Conservation (phyloP, 2,888 invertebrate genomes). For the Melinaea menophilus region DNA sequence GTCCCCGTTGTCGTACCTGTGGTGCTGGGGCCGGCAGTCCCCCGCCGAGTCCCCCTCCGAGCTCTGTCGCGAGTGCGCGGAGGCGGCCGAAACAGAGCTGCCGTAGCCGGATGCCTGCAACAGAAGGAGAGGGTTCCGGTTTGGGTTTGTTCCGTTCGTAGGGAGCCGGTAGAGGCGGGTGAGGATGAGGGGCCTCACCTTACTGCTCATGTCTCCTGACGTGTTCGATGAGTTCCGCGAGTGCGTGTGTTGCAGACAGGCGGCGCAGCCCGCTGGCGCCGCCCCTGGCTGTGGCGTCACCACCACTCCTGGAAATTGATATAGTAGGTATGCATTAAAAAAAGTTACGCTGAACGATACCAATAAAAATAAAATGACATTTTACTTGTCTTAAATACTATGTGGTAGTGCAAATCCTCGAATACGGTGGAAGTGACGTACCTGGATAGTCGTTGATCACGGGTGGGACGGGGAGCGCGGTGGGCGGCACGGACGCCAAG, state of each 20-base stretch:
- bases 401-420: too few species aligned
- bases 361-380: too few species aligned
- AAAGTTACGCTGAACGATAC: too few species aligned
- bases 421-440: slow-evolving; percentile 24
- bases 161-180: neutral
- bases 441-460: slow-evolving; percentile 44
- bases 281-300: slow-evolving; percentile 32
- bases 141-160: neutral
- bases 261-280: slow-evolving; percentile 38
- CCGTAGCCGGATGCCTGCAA: slow-evolving; percentile 92
- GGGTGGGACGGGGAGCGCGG: slow-evolving; percentile 35
- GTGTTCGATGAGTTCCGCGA: slow-evolving; percentile 88
- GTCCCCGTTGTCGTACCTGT: slow-evolving; percentile 42
- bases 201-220: slow-evolving; percentile 76
- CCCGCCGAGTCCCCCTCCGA: slow-evolving; percentile 82
- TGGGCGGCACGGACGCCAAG: slow-evolving; percentile 38
- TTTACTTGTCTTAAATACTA: too few species aligned
- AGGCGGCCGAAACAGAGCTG: slow-evolving; percentile 87
- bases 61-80: slow-evolving; percentile 92
- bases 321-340: too few species aligned
- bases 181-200: slow-evolving; percentile 44
- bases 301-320: slow-evolving; percentile 34
- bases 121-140: neutral
- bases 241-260: slow-evolving; percentile 77
- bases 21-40: slow-evolving; percentile 51